Percentiles rank a stretch among this genome's conserved stretches.
phyloP scores from a whole-genome alignment of 64 coral and sea anemone genomes.

The Hydrozoanthus tunicans region DNA sequence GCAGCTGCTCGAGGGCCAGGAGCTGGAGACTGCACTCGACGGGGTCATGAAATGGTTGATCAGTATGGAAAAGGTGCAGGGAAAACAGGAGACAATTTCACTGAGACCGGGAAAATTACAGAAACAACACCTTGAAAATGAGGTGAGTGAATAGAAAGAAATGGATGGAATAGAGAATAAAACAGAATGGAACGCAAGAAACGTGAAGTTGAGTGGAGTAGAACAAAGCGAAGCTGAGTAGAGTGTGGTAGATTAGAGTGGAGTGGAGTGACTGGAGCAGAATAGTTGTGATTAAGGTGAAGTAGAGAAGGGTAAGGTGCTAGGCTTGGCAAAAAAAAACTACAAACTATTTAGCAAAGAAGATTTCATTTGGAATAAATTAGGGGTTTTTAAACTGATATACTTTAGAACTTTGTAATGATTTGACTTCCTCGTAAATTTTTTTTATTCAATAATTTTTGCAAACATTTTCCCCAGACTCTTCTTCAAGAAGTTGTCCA shows the following conservation, averaged over 20 bases:
- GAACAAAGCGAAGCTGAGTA: too few species aligned
- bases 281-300: too few species aligned
- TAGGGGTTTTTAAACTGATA: too few species aligned
- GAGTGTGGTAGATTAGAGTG: too few species aligned
- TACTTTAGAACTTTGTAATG: too few species aligned
- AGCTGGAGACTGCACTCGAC: constrained; percentile 71
- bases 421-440: too few species aligned
- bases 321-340: too few species aligned
- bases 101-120: constrained; percentile 69
- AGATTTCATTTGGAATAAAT: too few species aligned
- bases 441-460: not conserved
- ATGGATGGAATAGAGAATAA: not conserved
- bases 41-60: constrained; percentile 80
- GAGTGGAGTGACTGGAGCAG: too few species aligned
- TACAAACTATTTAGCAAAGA: too few species aligned
- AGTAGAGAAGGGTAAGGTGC: too few species aligned
- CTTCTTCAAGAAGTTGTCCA: constrained; percentile 74
- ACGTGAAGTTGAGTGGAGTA: not conserved
- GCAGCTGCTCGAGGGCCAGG: constrained; percentile 72
- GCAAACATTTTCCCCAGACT: constrained; percentile 30
- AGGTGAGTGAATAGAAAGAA: constrained; percentile 48
- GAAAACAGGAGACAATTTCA: constrained; percentile 69
- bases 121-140: constrained; percentile 71
- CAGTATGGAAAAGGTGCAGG: constrained; percentile 66
- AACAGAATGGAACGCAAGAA: not conserved